Evolutionary conservation across 2,113 vertebrate species (phyloP).

Genomic region (Siniperca chuatsi): DNA sequence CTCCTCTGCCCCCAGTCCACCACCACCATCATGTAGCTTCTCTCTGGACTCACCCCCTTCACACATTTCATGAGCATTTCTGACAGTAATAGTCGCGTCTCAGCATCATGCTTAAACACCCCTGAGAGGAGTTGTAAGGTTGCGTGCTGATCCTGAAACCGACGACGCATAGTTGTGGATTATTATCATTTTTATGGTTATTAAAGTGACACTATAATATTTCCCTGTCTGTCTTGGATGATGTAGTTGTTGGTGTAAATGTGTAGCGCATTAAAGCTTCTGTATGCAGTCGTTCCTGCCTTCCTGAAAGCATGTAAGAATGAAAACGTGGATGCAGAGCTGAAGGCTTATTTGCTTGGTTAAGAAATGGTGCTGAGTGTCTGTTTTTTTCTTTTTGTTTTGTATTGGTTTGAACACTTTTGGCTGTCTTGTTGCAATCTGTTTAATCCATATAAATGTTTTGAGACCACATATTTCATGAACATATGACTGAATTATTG

Average conservation of each 20-base stretch:
- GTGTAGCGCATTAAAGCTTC: slow-evolving; percentile 54
- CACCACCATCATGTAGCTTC: slow-evolving; percentile 31
- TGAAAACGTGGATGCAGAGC: slow-evolving; percentile 31
- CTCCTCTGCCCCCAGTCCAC: not conserved
- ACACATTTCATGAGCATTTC: slow-evolving; percentile 40
- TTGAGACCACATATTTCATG: slow-evolving; percentile 4
- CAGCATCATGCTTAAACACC: slow-evolving; percentile 19
- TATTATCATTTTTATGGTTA: slow-evolving; percentile 10
- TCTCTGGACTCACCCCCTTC: slow-evolving; percentile 16
- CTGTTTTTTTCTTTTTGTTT: slow-evolving; percentile 7
- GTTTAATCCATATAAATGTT: slow-evolving; percentile 18
- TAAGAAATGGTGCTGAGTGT: slow-evolving; percentile 38
- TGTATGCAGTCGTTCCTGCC: slow-evolving; percentile 15
- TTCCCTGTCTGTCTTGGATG: slow-evolving; percentile 49
- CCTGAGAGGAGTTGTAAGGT: slow-evolving; percentile 16
- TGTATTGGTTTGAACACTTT: slow-evolving; percentile 15
- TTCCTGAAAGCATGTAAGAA: slow-evolving; percentile 60
- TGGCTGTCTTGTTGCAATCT: not conserved
- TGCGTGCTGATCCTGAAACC: slow-evolving; percentile 19
- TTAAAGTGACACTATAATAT: slow-evolving; percentile 57
- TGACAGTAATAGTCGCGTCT: slow-evolving; percentile 49
- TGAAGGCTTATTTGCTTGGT: slow-evolving; percentile 43
- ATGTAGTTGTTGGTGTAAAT: slow-evolving; percentile 44
- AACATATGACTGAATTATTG: not conserved
- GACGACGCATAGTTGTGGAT: slow-evolving; percentile 23